Base-by-base conservation (phyloP, 1,140 invertebrate genomes). In the Drosophila elegans region DNA sequence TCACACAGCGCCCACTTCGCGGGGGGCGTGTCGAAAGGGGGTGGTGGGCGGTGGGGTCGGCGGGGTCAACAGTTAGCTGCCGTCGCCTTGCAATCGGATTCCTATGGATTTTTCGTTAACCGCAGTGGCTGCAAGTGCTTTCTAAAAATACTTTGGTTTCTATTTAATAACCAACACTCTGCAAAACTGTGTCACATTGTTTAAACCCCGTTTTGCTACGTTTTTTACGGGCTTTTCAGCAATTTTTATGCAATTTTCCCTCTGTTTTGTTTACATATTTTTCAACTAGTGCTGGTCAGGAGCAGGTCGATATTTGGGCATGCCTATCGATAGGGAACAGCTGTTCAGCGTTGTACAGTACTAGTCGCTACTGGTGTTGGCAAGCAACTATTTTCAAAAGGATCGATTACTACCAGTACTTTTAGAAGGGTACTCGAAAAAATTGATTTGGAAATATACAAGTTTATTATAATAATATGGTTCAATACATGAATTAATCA, bases 11-110 rank as follows among this genome's bases (percentile, higher is more conserved):
- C 51, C 64, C 53, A 48, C 51, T 54, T 62, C 16, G 41, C n/a
- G 45, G 49, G 44, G 55, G 48, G 44, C 51, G 42, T 55, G 12
- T 48, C 11, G 2, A 56, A 4, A 53, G 56, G 51, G 53, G 60
- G 57, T 57, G 63, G 63, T 64, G 74, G 38, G 9, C 13, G 61
- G 61, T 68, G 61, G 64, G 64, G 64, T 68, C 85, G 82, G 74
- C 78, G 83, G 84, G 83, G 83, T 88, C 83, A 84, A 84, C 82
- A 84, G 80, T 85, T 78, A 80, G 66, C 60, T 78, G 53, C 53
- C 54, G 46, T 63, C 10, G 41, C 42, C 44, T 66, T 64, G 59
- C 36, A 34, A 25, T 67, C 29, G 42, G 48, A 60, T 68, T 52
- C 51, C 51, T 79, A 88, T 88, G 62, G 83, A 88, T 88, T 86